A percentile compares a stretch with the other conserved stretches of the same genome.
Evolutionary conservation across 2,113 vertebrate species (phyloP).

Genomic region (Chiloscyllium plagiosum): DNA sequence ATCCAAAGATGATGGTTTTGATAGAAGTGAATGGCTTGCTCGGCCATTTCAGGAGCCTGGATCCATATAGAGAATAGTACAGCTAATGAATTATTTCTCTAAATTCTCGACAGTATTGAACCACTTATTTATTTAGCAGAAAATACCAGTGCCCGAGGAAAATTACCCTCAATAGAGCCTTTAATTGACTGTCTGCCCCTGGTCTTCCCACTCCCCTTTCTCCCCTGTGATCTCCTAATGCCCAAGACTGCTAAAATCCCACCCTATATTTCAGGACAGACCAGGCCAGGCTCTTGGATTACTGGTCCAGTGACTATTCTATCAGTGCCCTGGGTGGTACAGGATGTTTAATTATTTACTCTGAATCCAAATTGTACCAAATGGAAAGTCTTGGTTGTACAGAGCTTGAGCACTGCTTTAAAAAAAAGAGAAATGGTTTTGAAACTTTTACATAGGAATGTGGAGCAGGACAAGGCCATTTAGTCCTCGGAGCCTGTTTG

Average conservation of each 20-base stretch:
- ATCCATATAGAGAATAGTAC: neutral
- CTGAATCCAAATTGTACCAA: neutral
- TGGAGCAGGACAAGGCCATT: too few relatives aligned
- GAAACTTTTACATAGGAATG: too few relatives aligned
- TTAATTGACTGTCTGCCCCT: too few relatives aligned
- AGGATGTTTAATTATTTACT: neutral
- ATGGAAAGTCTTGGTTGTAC: neutral
- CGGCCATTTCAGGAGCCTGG: neutral
- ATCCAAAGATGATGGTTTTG: neutral
- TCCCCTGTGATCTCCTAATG: too few relatives aligned
- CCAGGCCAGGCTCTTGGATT: neutral
- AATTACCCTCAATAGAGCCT: too few relatives aligned
- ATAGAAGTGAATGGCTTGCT: neutral
- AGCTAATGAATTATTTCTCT: neutral
- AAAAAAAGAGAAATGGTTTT: too few relatives aligned
- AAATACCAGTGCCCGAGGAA: too few relatives aligned
- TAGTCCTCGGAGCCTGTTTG: too few relatives aligned
- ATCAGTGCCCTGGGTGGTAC: neutral
- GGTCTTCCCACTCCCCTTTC: too few relatives aligned
- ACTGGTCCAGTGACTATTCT: neutral
- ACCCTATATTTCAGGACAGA: neutral
- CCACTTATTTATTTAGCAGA: too few relatives aligned
- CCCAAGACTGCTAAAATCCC: neutral
- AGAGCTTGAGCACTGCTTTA: too few relatives aligned
- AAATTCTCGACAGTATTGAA: neutral